Base-by-base conservation (phyloP, 2,888 invertebrate species). In the Agonopterix subpropinquella region DNA sequence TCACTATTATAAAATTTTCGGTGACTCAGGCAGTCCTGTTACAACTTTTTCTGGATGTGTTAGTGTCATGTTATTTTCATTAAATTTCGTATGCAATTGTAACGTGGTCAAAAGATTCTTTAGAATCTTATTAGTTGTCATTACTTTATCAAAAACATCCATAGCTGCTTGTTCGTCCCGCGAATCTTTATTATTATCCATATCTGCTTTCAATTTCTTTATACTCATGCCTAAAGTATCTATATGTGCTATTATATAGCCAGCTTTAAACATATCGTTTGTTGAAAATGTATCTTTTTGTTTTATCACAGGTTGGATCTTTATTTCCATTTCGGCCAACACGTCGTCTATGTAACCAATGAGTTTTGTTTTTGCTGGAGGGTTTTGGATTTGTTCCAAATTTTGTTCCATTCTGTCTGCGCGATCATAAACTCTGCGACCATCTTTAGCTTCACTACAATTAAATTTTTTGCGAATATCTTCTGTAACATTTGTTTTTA, bases 221-320 rank as follows among this genome's bases (percentile, higher is more conserved):
- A 78, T 54, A 55, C 67, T 72, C 0, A 62, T 53, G 2, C 65
- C 59, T 10, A 78, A 54, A 1, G 67, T 67, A n/a, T 79, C 78
- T 0, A 79, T 52, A 37, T 68, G 76, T 0, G 77, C 71, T 2
- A 73, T 50, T 0, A 78, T 64, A 18, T 78, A 79, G 0, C 80
- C 80, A 0, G 76, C 64, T 51, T 56, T 67, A 36, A 63, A 77
- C 2, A 59, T 53, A 2, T 64, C 54, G 1, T 66, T 53, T 0
- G 64, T 55, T 0, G 52, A 50, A 7, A 70, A 64, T 1, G 55
- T 47, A 0, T 61, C 48, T 47, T 71, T 74, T 0, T 68, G 44
- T 5, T 55, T 46, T 2, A 54, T 53, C 0, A 76, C 43, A 0
- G 69, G 57, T 10, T 48, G 48, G 0, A 71, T 56, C 53, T 73